Evolutionary conservation across 1,140 invertebrate species (phyloP).

Genomic region (Ceratosolen solmsi): DNA sequence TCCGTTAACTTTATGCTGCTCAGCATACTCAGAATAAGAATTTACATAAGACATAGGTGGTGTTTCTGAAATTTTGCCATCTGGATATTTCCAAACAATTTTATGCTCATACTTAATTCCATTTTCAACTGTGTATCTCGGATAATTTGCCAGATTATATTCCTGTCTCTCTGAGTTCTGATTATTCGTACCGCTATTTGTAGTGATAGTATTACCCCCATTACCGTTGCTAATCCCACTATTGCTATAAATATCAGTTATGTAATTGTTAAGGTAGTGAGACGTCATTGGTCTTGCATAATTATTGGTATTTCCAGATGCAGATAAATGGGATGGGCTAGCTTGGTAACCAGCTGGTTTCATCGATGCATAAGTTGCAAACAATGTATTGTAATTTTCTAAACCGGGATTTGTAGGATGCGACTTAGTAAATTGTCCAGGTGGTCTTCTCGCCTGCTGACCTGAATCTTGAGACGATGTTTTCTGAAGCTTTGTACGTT

Average conservation of each 20-base stretch:
- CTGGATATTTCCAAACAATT: slow-evolving; percentile 71
- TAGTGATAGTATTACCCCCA: too few species aligned
- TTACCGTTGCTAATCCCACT: not conserved
- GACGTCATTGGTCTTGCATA: slow-evolving; percentile 51
- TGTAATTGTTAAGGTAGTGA: slow-evolving; percentile 44
- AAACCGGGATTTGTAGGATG: slow-evolving; percentile 28
- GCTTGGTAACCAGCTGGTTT: slow-evolving; percentile 18
- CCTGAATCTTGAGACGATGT: slow-evolving; percentile 44
- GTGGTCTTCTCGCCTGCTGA: slow-evolving; percentile 47
- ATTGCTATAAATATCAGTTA: not conserved
- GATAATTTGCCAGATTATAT: slow-evolving; percentile 55
- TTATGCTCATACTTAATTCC: slow-evolving; percentile 70
- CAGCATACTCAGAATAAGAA: slow-evolving; percentile 59
- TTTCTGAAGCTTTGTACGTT: slow-evolving; percentile 64
- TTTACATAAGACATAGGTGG: slow-evolving; percentile 65
- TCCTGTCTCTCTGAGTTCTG: slow-evolving; percentile 53
- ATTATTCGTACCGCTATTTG: not conserved
- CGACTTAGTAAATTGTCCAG: not conserved
- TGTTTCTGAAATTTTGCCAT: slow-evolving; percentile 65
- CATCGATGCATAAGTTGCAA: slow-evolving; percentile 11
- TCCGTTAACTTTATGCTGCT: slow-evolving; percentile 33
- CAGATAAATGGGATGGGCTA: not conserved
- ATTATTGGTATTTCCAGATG: slow-evolving; percentile 14
- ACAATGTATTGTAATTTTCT: slow-evolving; percentile 18
- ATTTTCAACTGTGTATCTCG: slow-evolving; percentile 67